phyloP scores from a whole-genome alignment of 2,888 invertebrate genomes.

The Agrotis clavis region DNA sequence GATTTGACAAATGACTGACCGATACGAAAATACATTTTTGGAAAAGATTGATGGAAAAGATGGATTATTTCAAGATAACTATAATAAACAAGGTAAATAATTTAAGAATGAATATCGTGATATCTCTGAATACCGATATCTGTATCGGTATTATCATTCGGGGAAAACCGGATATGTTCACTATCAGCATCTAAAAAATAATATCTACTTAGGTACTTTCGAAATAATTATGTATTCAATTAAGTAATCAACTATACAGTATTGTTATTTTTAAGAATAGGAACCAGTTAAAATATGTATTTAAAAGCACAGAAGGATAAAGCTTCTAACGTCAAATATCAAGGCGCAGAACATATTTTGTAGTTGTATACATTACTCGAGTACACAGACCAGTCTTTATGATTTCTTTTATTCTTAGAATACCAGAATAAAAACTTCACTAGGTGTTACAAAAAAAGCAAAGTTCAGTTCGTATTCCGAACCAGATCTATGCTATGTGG shows the following conservation, averaged over 20 bases:
- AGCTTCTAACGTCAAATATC: background rate
- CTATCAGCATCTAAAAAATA: background rate
- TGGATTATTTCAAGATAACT: background rate
- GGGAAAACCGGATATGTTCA: background rate
- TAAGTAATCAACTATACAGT: background rate
- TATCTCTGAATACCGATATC: background rate
- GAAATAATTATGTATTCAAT: background rate
- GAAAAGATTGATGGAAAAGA: constrained; percentile 8
- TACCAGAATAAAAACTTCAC: constrained; percentile 19
- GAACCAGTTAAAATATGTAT: background rate
- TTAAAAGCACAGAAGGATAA: background rate
- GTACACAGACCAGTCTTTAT: background rate
- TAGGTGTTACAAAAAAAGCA: constrained; percentile 46
- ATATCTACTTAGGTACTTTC: background rate
- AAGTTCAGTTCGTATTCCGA: constrained; percentile 66
- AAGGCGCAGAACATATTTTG: background rate
- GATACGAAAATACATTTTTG: background rate
- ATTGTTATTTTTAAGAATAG: background rate
- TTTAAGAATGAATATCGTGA: constrained; percentile 1
- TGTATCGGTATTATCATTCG: no score
- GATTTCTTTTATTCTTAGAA: background rate
- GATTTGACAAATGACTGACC: constrained; percentile 29
- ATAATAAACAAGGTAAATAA: background rate
- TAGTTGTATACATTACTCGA: background rate
- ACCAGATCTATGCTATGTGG: constrained; percentile 69